These are phyloP conservation scores for Metellina segmentata DNA, from an alignment of 2,888 invertebrate species.

Conservation along the genomic window DNA sequence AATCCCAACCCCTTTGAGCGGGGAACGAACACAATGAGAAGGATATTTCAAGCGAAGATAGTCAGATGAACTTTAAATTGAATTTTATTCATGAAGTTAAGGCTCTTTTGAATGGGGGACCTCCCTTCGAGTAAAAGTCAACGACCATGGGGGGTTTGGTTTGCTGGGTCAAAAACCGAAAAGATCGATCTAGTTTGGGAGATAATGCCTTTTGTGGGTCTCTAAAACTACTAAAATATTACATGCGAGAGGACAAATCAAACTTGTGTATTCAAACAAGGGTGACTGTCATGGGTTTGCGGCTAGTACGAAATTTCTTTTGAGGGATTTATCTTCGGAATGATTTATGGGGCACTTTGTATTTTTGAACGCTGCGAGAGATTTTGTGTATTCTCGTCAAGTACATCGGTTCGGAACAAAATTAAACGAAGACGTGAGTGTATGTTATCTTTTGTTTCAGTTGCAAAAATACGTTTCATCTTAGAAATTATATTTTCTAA, in stretches of 20 bases:
- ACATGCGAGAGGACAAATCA: no score
- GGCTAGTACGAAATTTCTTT: background rate
- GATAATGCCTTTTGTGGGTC: background rate
- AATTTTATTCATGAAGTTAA: constrained; percentile 60
- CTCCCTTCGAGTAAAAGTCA: constrained; percentile 41
- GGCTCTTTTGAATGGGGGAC: constrained; percentile 13
- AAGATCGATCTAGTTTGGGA: constrained; percentile 1
- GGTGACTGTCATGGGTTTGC: background rate
- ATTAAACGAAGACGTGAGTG: no score
- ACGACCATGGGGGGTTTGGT: constrained; percentile 19
- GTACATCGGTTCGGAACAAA: no score
- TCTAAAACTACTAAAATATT: background rate
- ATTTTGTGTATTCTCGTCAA: no score
- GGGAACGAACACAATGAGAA: constrained; percentile 43
- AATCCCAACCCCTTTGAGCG: constrained; percentile 38
- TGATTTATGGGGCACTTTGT: background rate
- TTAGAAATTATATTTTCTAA: no score
- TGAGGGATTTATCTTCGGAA: background rate
- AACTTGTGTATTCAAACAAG: background rate
- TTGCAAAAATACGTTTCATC: no score
- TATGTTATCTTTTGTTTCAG: no score
- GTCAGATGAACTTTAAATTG: constrained; percentile 70
- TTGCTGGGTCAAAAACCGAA: constrained; percentile 3
- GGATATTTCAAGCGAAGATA: constrained; percentile 51
- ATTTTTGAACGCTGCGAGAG: no score